Evolutionary conservation across 1,140 invertebrate species (phyloP), one percentile per base, ranked within the genome.

Genomic region (Ladona fulva): DNA sequence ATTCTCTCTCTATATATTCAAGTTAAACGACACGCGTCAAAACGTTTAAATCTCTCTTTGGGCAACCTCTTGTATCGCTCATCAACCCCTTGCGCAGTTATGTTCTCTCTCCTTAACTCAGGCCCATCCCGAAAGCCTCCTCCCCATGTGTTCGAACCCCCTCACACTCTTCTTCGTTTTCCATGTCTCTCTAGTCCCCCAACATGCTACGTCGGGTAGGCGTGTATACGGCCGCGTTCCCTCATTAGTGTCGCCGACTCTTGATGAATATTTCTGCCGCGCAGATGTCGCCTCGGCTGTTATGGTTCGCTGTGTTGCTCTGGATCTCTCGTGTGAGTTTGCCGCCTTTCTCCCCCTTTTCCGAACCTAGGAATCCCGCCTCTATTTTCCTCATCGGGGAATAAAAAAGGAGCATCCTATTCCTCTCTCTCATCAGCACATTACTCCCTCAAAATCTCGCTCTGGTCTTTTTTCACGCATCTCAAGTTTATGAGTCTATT

Each of bases 141-240:
- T 37, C 29, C 29, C 29, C 29, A 37, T 37, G 29, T 37, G 29
- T 37, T 37, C 29, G 29, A 37, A 37, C 29, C 14, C 1, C 3
- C 3, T 12, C 3, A 66, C 52, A 5, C 52, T 12, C 44, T 52
- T 11, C 44, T 52, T 52, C 19, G 10, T 19, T 19, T 19, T 19
- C 19, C 44, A 10, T 52, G 44, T 52, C 44, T 52, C 44, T 52
- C n/a, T n/a, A n/a, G 19, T 10, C n/a, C n/a, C 3, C 52, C 52
- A 66, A 66, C 52, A 66, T 66, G 52, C n/a, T 66, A 66, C 52
- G 52, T 66, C 52, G 52, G 52, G 52, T 66, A 66, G 52, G 52
- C 52, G 52, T 66, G 52, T 66, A 66, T 66, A 66, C 52, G 12
- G 52, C 16, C 52, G 52, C 52, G 52, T 66, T 66, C 52, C 52